Conservation (phyloP, 2,888 invertebrate species). For the Cacoxenus indagator region DNA sequence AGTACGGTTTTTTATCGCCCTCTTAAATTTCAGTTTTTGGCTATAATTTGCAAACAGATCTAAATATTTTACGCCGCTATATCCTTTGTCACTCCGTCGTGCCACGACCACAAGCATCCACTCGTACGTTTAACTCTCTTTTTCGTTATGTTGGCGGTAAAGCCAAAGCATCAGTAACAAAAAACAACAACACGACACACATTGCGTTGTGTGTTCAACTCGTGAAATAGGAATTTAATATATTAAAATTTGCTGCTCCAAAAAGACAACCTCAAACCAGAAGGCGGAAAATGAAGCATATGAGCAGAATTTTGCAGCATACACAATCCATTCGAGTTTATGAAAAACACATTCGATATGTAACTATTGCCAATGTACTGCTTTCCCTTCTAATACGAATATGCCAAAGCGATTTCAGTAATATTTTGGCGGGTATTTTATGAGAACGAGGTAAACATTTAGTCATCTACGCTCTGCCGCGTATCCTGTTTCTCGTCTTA, state of each 20-base stretch:
- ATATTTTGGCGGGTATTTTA: slow-evolving; percentile 26
- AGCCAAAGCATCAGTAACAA: neutral
- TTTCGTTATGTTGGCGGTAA: neutral
- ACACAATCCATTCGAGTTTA: neutral
- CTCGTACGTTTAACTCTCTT: neutral
- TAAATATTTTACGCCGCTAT: neutral
- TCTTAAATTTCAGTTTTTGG: slow-evolving; percentile 7
- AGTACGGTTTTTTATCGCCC: neutral
- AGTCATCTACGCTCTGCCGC: slow-evolving; percentile 50
- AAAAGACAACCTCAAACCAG: slow-evolving; percentile 34
- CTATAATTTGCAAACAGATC: slow-evolving; percentile 1
- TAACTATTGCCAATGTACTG: neutral
- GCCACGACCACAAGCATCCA: neutral
- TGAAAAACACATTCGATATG: neutral
- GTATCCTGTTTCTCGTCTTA: neutral
- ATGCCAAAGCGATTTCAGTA: too few species aligned
- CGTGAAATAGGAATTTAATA: slow-evolving; percentile 63
- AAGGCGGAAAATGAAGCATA: neutral
- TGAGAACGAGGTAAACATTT: slow-evolving; percentile 58
- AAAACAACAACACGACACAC: neutral
- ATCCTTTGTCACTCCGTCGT: neutral
- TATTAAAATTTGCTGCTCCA: slow-evolving; percentile 61
- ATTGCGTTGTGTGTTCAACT: slow-evolving; percentile 27
- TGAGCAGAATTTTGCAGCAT: neutral
- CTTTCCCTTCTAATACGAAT: neutral